Evolutionary conservation across 2,888 invertebrate genomes (phyloP).

Genomic region (Oeneis ivallda): DNA sequence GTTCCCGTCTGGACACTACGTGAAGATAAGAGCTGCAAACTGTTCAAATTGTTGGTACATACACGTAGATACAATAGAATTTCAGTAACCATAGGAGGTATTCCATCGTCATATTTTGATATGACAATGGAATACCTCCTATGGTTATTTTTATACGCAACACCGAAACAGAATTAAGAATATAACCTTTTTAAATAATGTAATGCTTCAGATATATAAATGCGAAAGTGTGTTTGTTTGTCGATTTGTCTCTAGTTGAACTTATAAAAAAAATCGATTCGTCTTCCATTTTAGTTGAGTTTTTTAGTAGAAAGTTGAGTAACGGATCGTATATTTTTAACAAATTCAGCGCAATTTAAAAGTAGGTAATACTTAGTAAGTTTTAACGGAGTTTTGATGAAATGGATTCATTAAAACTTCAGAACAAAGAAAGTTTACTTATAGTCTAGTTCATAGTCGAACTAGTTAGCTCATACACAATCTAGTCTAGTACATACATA

Average conservation of each 20-base stretch:
- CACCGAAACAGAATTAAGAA: no score
- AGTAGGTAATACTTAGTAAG: neutral
- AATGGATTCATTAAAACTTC: neutral
- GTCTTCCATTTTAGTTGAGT: neutral
- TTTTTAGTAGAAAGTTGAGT: neutral
- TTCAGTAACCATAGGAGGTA: no score
- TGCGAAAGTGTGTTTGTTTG: no score
- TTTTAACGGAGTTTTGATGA: neutral
- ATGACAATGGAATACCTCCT: no score
- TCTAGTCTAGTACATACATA: no score
- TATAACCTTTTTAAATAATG: no score
- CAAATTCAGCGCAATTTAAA: neutral
- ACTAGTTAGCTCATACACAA: neutral
- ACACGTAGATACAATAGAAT: neutral
- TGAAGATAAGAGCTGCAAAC: conserved; percentile 20
- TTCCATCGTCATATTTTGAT: no score
- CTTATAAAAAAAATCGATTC: no score
- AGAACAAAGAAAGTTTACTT: conserved; percentile 5
- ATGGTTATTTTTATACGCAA: no score
- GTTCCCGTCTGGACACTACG: conserved; percentile 31
- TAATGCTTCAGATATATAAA: no score
- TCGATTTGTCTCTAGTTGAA: no score
- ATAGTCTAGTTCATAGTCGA: neutral
- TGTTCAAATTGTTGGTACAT: conserved; percentile 1
- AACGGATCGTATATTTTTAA: neutral